phyloP scores from a whole-genome alignment of 2,888 invertebrate genomes.

The Harmothoe impar region DNA sequence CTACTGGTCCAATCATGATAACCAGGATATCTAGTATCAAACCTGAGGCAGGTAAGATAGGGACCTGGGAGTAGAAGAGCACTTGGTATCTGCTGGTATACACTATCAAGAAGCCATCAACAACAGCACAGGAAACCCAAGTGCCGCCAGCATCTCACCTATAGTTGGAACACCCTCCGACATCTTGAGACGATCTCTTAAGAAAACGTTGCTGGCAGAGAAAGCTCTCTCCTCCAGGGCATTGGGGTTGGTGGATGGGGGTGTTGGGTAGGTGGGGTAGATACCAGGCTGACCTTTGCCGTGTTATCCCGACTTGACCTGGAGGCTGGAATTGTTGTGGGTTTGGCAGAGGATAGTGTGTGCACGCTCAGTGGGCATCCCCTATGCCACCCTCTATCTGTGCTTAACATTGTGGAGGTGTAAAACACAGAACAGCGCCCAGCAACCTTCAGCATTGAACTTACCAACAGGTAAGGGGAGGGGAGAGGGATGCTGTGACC shows the following conservation, averaged over 20 bases:
- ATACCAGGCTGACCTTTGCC: not conserved
- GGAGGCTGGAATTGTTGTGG: conserved; percentile 2
- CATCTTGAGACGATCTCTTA: conserved; percentile 45
- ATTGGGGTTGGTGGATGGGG: not conserved
- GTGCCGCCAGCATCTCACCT: not conserved
- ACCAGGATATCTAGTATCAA: too few species aligned
- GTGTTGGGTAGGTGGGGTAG: too few species aligned
- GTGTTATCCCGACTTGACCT: conserved; percentile 30
- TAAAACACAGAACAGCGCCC: conserved; percentile 29
- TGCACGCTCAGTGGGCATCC: not conserved
- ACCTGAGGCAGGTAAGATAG: too few species aligned
- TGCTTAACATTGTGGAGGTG: not conserved
- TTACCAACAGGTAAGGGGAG: not conserved
- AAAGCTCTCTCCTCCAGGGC: not conserved
- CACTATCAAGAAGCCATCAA: conserved; percentile 7
- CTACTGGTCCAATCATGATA: too few species aligned
- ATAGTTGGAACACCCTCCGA: not conserved
- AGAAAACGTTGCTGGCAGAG: conserved; percentile 26
- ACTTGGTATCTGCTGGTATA: not conserved
- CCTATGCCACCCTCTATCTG: not conserved
- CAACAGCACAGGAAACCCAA: not conserved
- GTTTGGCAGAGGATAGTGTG: not conserved
- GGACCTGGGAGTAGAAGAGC: too few species aligned
- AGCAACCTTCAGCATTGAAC: conserved; percentile 41
- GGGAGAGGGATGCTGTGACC: not conserved